phyloP scores from a whole-genome alignment of 1,140 invertebrate genomes.

The Thereuonema tuberculata region DNA sequence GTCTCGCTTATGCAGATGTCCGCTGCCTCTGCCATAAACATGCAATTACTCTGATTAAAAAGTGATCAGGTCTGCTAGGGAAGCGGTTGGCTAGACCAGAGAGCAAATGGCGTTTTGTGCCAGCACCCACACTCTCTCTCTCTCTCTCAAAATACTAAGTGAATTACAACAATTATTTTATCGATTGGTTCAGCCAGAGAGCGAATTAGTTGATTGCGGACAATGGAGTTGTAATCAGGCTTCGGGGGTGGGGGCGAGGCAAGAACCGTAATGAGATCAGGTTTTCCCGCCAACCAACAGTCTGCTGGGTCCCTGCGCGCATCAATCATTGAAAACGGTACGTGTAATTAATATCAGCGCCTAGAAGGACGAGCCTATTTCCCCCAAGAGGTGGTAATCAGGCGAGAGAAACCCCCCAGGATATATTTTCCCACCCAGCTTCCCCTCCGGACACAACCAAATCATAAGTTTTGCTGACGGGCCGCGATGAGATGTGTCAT shows the following conservation, averaged over 20 bases:
- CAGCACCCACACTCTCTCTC: background rate
- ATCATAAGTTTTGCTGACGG: too few relatives aligned
- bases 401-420: too few relatives aligned
- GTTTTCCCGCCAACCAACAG: background rate
- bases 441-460: too few relatives aligned
- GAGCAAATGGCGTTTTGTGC: background rate
- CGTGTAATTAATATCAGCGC: too few relatives aligned
- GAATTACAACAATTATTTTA: constrained; percentile 10
- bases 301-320: too few relatives aligned
- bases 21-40: too few relatives aligned
- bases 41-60: constrained; percentile 5
- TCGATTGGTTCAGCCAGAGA: constrained; percentile 6
- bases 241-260: background rate
- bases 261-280: constrained; percentile 5
- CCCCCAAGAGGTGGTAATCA: too few relatives aligned
- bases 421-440: too few relatives aligned
- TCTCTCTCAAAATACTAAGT: background rate
- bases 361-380: too few relatives aligned
- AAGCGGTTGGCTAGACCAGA: background rate
- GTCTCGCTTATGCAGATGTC: too few relatives aligned
- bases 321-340: too few relatives aligned
- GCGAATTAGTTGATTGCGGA: constrained; percentile 12
- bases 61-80: background rate
- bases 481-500: too few relatives aligned
- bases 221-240: constrained; percentile 9